Evolutionary conservation across 2,797 vertebrate genomes (phyloP).

Genomic region (Coregonus suidteri): DNA sequence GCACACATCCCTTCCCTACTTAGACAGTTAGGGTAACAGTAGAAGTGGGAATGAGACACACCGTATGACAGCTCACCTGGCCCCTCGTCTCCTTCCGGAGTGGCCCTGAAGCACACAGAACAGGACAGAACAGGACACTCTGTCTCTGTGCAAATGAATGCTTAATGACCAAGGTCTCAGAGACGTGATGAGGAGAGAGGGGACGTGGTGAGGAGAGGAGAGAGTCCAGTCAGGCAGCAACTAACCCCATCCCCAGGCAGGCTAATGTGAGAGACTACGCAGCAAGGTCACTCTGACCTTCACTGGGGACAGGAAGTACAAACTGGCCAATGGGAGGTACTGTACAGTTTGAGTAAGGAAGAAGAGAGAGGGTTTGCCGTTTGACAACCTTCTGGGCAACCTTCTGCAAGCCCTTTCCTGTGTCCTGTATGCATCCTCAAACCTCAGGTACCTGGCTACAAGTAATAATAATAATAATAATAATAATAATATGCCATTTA

Average conservation of each 20-base stretch:
- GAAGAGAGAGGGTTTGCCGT: not conserved
- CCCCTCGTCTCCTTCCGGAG: not conserved
- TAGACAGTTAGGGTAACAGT: not conserved
- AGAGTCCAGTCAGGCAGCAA: conserved; percentile 2
- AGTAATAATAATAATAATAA: not conserved
- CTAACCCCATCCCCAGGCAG: not conserved
- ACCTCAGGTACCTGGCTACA: not conserved
- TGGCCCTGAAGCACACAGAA: not conserved
- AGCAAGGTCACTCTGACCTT: conserved; percentile 1
- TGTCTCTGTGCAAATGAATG: not conserved
- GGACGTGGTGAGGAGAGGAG: not conserved
- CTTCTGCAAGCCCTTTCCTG: not conserved
- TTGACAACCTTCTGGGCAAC: not conserved
- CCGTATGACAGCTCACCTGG: not conserved
- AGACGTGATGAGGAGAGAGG: not conserved
- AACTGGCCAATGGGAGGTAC: conserved; percentile 48
- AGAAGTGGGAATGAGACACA: not conserved
- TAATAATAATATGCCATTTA: no score
- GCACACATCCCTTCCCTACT: not conserved
- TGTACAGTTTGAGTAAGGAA: not conserved
- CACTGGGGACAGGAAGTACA: conserved; percentile 21
- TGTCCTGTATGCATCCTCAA: not conserved
- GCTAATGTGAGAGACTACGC: not conserved
- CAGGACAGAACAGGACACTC: not conserved
- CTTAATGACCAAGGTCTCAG: not conserved